Evolutionary conservation across 1,140 invertebrate genomes (phyloP).

Genomic region (Agrilus planipennis): DNA sequence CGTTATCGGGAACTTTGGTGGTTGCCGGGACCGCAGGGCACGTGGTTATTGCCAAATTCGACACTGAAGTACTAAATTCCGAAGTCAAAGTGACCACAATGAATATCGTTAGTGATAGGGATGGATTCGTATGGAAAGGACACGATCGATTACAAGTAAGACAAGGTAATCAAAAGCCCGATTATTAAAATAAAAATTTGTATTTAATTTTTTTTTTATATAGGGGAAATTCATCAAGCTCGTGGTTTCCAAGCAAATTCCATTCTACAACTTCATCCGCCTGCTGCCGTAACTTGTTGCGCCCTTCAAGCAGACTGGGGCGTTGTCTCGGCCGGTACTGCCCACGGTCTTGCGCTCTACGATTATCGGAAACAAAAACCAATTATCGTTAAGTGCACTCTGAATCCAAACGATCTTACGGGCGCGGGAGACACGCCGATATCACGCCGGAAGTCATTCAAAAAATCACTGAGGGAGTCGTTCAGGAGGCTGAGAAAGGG

Average conservation of each 20-base stretch:
- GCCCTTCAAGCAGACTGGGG: conserved; percentile 84
- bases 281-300: conserved; percentile 83
- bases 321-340: conserved; percentile 82
- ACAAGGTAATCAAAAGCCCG: conserved; percentile 30
- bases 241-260: conserved; percentile 65
- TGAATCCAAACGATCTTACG: conserved; percentile 83
- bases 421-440: conserved; percentile 88
- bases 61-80: conserved; percentile 36
- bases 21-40: conserved; percentile 93
- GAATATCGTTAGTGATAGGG: conserved; percentile 84
- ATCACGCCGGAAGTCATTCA: conserved; percentile 89
- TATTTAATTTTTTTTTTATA: conserved; percentile 14
- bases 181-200: conserved; percentile 20
- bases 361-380: conserved; percentile 70
- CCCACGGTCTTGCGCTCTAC: conserved; percentile 84
- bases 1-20: conserved; percentile 69
- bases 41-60: conserved; percentile 67
- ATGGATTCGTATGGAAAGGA: conserved; percentile 97
- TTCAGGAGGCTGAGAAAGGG: conserved; percentile 85
- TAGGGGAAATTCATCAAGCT: conserved; percentile 35
- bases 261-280: conserved; percentile 80
- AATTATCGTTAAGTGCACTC: conserved; percentile 78
- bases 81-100: conserved; percentile 48
- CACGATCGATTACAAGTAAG: conserved; percentile 68
- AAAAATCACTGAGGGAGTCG: conserved; percentile 91